Evolutionary conservation across 1,140 invertebrate genomes (phyloP).

Genomic region (Drosophila persimilis): DNA sequence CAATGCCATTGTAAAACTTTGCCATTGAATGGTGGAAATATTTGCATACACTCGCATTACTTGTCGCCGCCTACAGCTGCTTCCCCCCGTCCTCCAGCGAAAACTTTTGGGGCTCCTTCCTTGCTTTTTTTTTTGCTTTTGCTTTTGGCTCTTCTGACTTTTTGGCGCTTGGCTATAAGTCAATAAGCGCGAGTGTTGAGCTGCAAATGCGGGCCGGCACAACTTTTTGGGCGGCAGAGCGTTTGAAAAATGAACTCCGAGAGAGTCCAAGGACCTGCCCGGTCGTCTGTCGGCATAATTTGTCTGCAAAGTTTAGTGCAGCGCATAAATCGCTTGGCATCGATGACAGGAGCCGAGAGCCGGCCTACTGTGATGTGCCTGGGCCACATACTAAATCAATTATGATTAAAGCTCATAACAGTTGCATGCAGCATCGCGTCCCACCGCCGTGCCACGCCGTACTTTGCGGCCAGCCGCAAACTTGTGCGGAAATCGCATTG

Average conservation of each 20-base stretch:
- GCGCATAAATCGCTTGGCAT: conserved; percentile 68
- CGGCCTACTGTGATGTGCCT: not conserved
- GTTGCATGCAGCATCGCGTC: conserved; percentile 27
- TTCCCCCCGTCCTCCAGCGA: not conserved
- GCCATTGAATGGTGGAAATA: conserved; percentile 43
- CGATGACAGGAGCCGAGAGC: conserved; percentile 47
- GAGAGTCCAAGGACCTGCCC: conserved; percentile 12
- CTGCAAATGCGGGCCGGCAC: conserved; percentile 47
- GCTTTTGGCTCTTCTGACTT: conserved; percentile 31
- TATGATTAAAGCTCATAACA: conserved; percentile 81
- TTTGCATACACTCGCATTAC: conserved; percentile 64
- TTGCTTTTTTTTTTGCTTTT: not conserved
- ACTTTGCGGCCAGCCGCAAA: conserved; percentile 48
- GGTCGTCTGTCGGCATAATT: conserved; percentile 50
- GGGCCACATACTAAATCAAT: conserved; percentile 69
- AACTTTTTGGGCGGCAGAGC: conserved; percentile 38
- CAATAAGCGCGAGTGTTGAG: conserved; percentile 73
- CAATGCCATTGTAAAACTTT: conserved; percentile 66
- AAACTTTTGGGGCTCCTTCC: conserved; percentile 45
- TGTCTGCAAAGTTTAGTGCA: conserved; percentile 75
- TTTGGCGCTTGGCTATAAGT: conserved; percentile 62
- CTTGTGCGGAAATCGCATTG: conserved; percentile 69
- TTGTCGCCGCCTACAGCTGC: conserved; percentile 17
- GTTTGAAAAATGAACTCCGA: conserved; percentile 69
- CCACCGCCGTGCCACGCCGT: too few relatives aligned